These are phyloP conservation scores for Luscinia megarhynchos DNA, from an alignment of 2,797 vertebrate species.

Conservation along the genomic window DNA sequence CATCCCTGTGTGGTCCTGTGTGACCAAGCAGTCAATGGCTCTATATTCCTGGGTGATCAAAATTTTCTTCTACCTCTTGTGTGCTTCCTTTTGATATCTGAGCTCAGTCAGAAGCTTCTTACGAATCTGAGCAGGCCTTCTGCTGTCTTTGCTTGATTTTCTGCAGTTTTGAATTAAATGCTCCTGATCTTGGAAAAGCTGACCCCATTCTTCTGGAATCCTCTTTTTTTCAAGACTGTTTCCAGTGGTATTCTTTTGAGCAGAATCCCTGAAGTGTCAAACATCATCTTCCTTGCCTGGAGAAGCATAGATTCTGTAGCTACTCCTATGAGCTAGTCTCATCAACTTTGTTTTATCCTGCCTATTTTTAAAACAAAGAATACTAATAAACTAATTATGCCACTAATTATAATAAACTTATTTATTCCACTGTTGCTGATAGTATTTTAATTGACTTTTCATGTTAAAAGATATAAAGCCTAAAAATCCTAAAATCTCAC, in stretches of 20 bases:
- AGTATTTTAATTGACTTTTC: neutral
- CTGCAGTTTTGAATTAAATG: neutral
- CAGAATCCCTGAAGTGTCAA: neutral
- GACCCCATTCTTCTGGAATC: neutral
- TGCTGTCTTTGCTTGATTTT: neutral
- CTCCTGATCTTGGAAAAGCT: neutral
- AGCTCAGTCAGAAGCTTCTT: neutral
- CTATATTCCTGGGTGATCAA: neutral
- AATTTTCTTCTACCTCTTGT: neutral
- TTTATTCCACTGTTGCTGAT: neutral
- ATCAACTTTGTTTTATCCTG: neutral
- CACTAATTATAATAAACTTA: neutral
- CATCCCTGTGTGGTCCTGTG: accelerated
- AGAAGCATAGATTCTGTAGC: neutral
- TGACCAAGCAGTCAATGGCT: neutral
- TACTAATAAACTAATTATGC: neutral
- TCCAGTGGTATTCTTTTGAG: neutral
- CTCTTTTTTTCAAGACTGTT: neutral
- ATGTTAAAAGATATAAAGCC: neutral
- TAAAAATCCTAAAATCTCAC: neutral
- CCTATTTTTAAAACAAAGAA: neutral
- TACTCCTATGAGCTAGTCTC: neutral
- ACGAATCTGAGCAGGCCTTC: neutral
- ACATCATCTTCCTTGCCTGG: neutral
- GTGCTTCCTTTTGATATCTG: neutral